Conservation (phyloP, 2,888 invertebrate genomes). For the Stramonita haemastoma region DNA sequence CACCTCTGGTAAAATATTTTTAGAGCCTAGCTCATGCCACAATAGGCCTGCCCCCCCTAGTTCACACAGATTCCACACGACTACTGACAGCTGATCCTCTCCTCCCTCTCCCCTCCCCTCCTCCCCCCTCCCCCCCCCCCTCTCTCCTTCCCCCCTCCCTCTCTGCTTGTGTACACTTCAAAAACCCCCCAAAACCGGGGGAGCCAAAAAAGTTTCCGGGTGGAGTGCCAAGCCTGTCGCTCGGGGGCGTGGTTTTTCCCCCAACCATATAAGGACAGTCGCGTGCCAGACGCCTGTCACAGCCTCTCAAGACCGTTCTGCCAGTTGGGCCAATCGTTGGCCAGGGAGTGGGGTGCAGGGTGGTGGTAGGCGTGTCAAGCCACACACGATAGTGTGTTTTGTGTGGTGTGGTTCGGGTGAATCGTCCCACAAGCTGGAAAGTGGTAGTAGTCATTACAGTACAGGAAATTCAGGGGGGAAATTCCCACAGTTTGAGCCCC, state of each 20-base stretch:
- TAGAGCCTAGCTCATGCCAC: neutral
- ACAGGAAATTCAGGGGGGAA: too few relatives aligned
- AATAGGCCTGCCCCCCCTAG: neutral
- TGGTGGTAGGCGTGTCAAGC: neutral
- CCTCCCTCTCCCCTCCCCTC: neutral
- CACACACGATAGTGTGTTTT: neutral
- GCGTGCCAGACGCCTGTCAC: conserved; percentile 33
- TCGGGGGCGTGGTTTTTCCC: conserved; percentile 36
- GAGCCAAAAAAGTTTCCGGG: neutral
- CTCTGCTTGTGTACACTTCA: neutral
- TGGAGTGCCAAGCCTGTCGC: neutral
- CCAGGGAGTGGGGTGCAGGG: neutral
- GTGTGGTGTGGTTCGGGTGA: neutral
- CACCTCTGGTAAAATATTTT: neutral
- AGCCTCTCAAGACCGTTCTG: conserved; percentile 15
- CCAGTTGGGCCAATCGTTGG: neutral
- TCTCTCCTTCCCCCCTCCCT: neutral
- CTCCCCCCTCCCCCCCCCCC: neutral
- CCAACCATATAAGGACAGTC: conserved; percentile 38
- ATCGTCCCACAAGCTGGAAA: neutral
- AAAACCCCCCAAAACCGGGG: neutral
- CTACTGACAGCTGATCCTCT: neutral
- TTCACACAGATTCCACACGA: neutral
- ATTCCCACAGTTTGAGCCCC: too few relatives aligned
- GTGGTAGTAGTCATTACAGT: too few relatives aligned